Percentiles rank a stretch among this genome's conserved stretches.
These are phyloP conservation scores for Stomorhina lunata DNA, from an alignment of 2,888 invertebrate genomes.

Conservation along the genomic window DNA sequence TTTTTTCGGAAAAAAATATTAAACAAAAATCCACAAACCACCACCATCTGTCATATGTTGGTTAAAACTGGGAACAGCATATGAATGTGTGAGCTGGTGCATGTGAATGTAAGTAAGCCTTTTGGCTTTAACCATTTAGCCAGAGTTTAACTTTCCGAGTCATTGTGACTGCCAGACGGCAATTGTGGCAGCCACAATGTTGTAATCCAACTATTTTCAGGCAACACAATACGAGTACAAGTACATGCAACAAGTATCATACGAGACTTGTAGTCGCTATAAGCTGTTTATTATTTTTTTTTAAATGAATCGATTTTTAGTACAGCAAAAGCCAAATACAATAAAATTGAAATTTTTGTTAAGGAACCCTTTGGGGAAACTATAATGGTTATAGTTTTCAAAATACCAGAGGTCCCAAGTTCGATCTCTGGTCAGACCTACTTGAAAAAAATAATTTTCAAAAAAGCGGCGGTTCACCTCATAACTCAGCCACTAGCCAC, in stretches of 20 bases:
- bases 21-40: constrained; percentile 44
- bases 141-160: constrained; percentile 17
- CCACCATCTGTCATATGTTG: constrained; percentile 60
- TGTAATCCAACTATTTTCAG: constrained; percentile 35
- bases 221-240: neutral
- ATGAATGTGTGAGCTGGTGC: neutral
- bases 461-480: too few relatives aligned
- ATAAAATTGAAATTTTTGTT: too few relatives aligned
- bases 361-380: too few relatives aligned
- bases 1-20: constrained; percentile 3
- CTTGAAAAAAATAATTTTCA: too few relatives aligned
- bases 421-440: too few relatives aligned
- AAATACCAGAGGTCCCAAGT: too few relatives aligned
- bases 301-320: too few relatives aligned
- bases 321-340: too few relatives aligned
- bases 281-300: neutral
- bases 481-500: too few relatives aligned
- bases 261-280: constrained; percentile 56
- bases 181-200: constrained; percentile 39
- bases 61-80: constrained; percentile 9
- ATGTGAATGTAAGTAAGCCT: neutral
- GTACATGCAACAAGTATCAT: neutral
- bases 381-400: too few relatives aligned
- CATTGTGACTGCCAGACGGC: constrained; percentile 27
- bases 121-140: constrained; percentile 14